Base-by-base conservation (phyloP, 1,140 invertebrate genomes). In the Ceratosolen fusciceps region DNA sequence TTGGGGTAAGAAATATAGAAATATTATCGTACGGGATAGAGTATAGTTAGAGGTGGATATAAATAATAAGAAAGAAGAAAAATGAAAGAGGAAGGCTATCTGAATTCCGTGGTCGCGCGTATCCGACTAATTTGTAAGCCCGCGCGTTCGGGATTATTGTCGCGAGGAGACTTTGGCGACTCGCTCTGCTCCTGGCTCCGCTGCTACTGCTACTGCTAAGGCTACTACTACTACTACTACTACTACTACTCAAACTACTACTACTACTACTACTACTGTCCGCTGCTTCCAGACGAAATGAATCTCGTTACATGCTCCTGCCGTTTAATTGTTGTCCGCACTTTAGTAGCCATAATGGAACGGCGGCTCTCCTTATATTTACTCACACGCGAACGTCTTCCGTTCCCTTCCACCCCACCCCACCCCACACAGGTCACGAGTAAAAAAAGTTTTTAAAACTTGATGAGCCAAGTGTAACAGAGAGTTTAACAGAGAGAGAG, bases 61-160 rank as follows among this genome's bases (percentile, higher is more conserved):
- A 60, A n/a, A 1, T 21, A 5, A 21, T 3, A 19, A 39, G 12
- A 68, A 24, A 43, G 16, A n/a, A 68, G 21, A 24, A 68, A 24
- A 68, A 68, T 34, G 7, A 10, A 43, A 37, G 24, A 39, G 4
- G 10, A 39, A 24, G 8, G 21, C 49, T 52, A 3, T 19, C 12
- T 65, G 39, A 12, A 68, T 49, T 34, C 31, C 52, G 9, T 3
- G 19, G 52, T 74, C n/a, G 31, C 24, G 65, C 68, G 56, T n/a
- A n/a, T n/a, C 37, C 14, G 68, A 70, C 83, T 80, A 83, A 83
- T 82, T 83, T 82, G 67, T 74, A 58, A 83, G 47, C 39, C 12
- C 49, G 58, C 31, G 43, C 72, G 49, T 65, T 80, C 24, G 75
- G 71, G 58, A 80, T 80, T 80, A 83, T 81, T 68, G 80, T 71